These are phyloP conservation scores for Lasioglossum leucozonium DNA, from an alignment of 2,888 invertebrate genomes.

Conservation along the genomic window DNA sequence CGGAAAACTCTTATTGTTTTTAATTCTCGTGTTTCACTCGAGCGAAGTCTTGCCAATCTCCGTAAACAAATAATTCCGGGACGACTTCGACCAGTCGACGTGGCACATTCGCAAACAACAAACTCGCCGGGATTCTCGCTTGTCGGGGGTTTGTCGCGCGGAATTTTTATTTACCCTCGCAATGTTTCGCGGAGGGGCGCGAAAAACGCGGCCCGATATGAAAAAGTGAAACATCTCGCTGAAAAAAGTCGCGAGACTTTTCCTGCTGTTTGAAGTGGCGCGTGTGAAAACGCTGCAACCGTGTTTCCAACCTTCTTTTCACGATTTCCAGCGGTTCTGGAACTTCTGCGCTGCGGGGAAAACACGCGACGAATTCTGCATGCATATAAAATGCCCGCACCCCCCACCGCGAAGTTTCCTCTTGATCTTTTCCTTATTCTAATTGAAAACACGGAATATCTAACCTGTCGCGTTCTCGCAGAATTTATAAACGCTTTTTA, in stretches of 20 bases:
- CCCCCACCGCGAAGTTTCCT: neutral
- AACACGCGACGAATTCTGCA: neutral
- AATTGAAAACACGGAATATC: neutral
- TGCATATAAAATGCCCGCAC: neutral
- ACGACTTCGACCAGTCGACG: conserved; percentile 42
- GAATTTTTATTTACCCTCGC: conserved; percentile 59
- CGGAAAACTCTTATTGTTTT: neutral
- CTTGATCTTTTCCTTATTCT: neutral
- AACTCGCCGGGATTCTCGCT: conserved; percentile 5
- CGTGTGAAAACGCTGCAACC: neutral
- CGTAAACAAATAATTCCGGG: conserved; percentile 52
- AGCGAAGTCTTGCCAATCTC: conserved; percentile 8
- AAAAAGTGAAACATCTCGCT: conserved; percentile 7
- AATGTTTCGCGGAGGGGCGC: conserved; percentile 31
- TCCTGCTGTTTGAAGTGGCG: conserved; percentile 1
- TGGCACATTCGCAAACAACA: conserved; percentile 55
- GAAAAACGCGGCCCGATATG: conserved; percentile 24
- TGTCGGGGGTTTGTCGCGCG: conserved; percentile 18
- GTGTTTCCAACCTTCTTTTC: conserved; percentile 2
- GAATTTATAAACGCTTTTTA: neutral
- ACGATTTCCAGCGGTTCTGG: neutral
- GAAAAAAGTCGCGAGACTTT: conserved; percentile 22
- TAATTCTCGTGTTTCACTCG: neutral
- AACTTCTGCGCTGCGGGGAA: neutral
- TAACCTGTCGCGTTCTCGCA: neutral